Evolutionary conservation across 2,113 vertebrate species (phyloP).

Genomic region (Phylloscopus trochilus): DNA sequence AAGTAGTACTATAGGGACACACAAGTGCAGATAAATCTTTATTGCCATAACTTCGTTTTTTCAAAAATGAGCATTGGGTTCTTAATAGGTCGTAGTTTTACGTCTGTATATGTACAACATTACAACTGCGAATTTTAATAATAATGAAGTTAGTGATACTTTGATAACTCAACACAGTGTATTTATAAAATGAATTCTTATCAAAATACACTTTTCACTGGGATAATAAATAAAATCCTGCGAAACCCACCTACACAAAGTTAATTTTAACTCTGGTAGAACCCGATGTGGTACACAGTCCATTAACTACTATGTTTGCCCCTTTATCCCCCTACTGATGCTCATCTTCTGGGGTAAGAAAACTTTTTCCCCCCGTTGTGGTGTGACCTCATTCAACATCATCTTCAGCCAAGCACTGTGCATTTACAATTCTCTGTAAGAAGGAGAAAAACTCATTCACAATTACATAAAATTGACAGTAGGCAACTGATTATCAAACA

Average conservation of each 20-base stretch:
- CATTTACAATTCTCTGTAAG: slow-evolving; percentile 84
- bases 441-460: slow-evolving; percentile 60
- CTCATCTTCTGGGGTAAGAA: slow-evolving; percentile 72
- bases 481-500: slow-evolving; percentile 41
- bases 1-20: slow-evolving; percentile 53
- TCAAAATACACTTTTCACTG: slow-evolving; percentile 81
- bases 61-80: slow-evolving; percentile 67
- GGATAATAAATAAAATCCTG: slow-evolving; percentile 80
- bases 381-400: slow-evolving; percentile 84
- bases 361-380: slow-evolving; percentile 53
- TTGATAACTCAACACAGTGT: slow-evolving; percentile 73
- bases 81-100: slow-evolving; percentile 45
- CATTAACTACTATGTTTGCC: slow-evolving; percentile 65
- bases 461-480: slow-evolving; percentile 46
- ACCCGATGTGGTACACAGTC: slow-evolving; percentile 70
- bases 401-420: slow-evolving; percentile 87
- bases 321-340: slow-evolving; percentile 63
- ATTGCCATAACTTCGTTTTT: slow-evolving; percentile 59
- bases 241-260: slow-evolving; percentile 74
- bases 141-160: slow-evolving; percentile 67
- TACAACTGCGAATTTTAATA: slow-evolving; percentile 59
- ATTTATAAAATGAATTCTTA: slow-evolving; percentile 81
- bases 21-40: slow-evolving; percentile 57
- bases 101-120: slow-evolving; percentile 67
- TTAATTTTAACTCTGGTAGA: slow-evolving; percentile 72